Base-by-base conservation (phyloP, 2,113 vertebrate genomes). In the Coptodon rendalli region DNA sequence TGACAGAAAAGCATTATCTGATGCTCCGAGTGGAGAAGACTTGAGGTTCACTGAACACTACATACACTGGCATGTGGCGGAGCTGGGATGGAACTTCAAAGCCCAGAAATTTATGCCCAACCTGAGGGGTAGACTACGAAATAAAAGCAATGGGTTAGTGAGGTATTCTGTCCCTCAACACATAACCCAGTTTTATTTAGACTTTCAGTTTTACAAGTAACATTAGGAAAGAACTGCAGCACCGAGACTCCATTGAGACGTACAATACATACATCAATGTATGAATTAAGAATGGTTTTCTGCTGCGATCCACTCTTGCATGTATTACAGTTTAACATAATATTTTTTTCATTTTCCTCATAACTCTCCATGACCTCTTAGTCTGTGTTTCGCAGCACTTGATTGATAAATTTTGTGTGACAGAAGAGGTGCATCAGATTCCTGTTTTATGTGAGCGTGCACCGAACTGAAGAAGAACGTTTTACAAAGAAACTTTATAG, bases 391-490 rank as follows among this genome's bases (percentile, higher is more conserved):
- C 19, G 71, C 22, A 29, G 71, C 43, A 76, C 9, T 19, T 48
- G 43, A 48, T 24, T 24, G 66, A 71, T 71, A 5, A 9, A 24
- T 43, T 71, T 0, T 24, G 12, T 0, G 36, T 3, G 66, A 71
- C 36, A 24, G n/a, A 43, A 43, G 66, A 43, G 66, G 36, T 17
- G 9, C 24, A 3, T 73, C 40, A 19, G 43, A 29, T 24, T 29
- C 24, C 0, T 29, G 68, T 0, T 48, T 48, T 29, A 5, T 7
- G 71, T 78, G 45, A 50, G 43, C 10, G 16, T 31, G 24, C 27
- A n/a, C 27, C 27, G 0, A 50, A 16, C 0, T 78, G 71, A 50
- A 50, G 38, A 9, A 40, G 40, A 73, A 2, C 5, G 0, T 29
- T 78, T 78, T 50, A 1, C 43, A 31, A 31, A 31, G 1, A 78